These are phyloP conservation scores for Xanthostigma xanthostigma DNA, from an alignment of 2,888 invertebrate genomes.

Conservation along the genomic window DNA sequence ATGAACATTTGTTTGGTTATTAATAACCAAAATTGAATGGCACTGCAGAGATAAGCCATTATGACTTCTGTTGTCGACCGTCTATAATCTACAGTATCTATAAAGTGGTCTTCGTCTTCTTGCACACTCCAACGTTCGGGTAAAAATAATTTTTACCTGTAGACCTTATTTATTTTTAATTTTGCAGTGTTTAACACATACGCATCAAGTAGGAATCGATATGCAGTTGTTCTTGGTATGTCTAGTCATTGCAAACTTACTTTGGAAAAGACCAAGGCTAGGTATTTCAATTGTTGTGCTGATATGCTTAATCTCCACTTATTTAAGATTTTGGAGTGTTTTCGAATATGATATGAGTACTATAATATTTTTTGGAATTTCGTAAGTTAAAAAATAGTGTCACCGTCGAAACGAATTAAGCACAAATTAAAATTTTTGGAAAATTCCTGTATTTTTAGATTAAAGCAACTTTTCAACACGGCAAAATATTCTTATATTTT, in stretches of 20 bases:
- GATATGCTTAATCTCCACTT: constrained; percentile 31
- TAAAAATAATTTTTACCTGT: too few species aligned
- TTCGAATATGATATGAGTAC: constrained; percentile 36
- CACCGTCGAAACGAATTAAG: neutral
- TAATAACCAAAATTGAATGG: too few species aligned
- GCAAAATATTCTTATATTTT: constrained; percentile 37
- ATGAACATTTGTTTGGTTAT: too few species aligned
- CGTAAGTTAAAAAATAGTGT: constrained; percentile 28
- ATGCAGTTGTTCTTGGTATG: constrained; percentile 40
- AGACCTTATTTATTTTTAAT: constrained; percentile 3
- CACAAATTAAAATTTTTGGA: too few species aligned
- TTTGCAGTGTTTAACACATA: constrained; percentile 40
- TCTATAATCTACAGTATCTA: too few species aligned
- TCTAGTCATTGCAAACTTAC: constrained; percentile 30
- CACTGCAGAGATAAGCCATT: too few species aligned
- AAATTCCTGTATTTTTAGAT: constrained; percentile 22
- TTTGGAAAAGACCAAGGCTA: constrained; percentile 30
- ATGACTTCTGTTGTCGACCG: too few species aligned
- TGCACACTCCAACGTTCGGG: too few species aligned
- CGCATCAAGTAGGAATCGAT: constrained; percentile 41
- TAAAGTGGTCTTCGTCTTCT: too few species aligned
- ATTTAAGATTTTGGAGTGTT: constrained; percentile 31
- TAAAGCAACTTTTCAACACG: constrained; percentile 34
- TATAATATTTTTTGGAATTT: constrained; percentile 38
- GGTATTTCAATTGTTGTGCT: constrained; percentile 27